Base-by-base conservation (phyloP, 2,797 vertebrate species). In the Darevskia nairensis region DNA sequence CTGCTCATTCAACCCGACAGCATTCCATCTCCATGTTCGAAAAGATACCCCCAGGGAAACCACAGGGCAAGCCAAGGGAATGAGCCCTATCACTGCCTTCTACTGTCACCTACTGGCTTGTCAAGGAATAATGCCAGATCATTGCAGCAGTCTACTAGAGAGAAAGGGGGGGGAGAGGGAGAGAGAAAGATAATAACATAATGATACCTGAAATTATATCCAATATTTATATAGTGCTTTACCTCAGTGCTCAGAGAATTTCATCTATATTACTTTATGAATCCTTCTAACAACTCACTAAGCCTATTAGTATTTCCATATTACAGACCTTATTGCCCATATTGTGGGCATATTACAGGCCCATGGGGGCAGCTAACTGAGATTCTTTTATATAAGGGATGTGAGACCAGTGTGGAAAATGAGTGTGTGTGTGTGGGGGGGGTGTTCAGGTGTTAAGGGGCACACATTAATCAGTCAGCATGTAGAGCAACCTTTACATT, bases 401-500 rank as follows among this genome's bases (percentile, higher is more conserved):
- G 50, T 59, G 46, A 79, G 46, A 79, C 50, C 77, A 79, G 77
- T 59, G 29, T 80, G 10, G 50, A 80, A 80, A 80, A 80, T 80
- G 78, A 80, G 77, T 29, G n/a, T 55, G 55, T 35, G 77, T 15
- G n/a, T 55, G 55, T 35, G 21, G 50, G 50, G 13, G 44, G 50
- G 11, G 50, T 11, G 3, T 17, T 59, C 50, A 59, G 78, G 32
- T 35, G 50, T 59, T 80, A 59, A 80, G 78, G 76, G 29, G 29
- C n/a, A 59, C 9, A 59, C 78, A 80, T 80, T 59, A 59, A 59
- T 80, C 50, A 80, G 50, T 32, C 50, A 59, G 23, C 13, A 59
- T 46, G 71, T 25, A 86, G 23, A 32, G 66, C 69, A 86, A 59
- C 32, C 23, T 46, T 86, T 71, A n/a, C 77, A 41, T 86, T 71